Evolutionary conservation across 2,888 invertebrate genomes (phyloP).

Genomic region (Cyrtodaria siliqua): DNA sequence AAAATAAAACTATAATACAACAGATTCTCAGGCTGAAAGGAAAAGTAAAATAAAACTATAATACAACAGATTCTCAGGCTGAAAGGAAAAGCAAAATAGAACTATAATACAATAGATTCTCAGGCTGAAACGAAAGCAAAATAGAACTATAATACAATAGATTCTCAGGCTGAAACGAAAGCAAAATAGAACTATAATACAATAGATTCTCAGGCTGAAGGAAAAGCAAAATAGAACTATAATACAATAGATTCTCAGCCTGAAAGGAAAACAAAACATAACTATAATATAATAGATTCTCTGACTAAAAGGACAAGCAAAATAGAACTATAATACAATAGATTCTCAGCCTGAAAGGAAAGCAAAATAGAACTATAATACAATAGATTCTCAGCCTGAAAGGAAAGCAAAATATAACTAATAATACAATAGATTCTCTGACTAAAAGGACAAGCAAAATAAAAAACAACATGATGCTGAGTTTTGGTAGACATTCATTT

Average conservation of each 20-base stretch:
- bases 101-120: too few species aligned
- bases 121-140: too few species aligned
- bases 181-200: conserved; percentile 90
- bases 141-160: conserved; percentile 94
- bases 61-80: too few species aligned
- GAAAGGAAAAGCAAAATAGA: too few species aligned
- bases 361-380: too few species aligned
- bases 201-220: conserved; percentile 96
- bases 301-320: conserved; percentile 88
- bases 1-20: too few species aligned
- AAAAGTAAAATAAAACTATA: too few species aligned
- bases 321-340: background rate
- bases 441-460: conserved; percentile 86
- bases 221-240: background rate
- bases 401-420: conserved; percentile 82
- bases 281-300: conserved; percentile 90
- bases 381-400: conserved; percentile 97
- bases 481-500: too few species aligned
- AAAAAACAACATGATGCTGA: too few species aligned
- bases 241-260: conserved; percentile 93
- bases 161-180: conserved; percentile 93
- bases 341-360: too few species aligned
- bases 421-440: conserved; percentile 99
- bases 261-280: conserved; percentile 75
- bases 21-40: background rate